Evolutionary conservation across 2,113 vertebrate genomes (phyloP).

Genomic region (Heterochromis multidens): DNA sequence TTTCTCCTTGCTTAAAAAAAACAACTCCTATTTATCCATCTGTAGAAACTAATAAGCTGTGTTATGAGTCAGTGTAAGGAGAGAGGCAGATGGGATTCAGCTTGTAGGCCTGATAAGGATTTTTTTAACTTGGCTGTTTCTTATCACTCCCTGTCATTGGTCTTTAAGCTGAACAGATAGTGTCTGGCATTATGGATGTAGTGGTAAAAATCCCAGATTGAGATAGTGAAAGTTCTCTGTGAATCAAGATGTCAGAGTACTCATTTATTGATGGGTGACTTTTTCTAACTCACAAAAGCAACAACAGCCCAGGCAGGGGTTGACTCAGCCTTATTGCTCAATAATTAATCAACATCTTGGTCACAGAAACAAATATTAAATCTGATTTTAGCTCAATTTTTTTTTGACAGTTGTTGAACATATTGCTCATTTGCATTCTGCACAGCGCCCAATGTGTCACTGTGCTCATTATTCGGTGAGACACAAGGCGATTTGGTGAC

Average conservation of each 20-base stretch:
- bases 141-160: conserved; percentile 37
- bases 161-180: conserved; percentile 21
- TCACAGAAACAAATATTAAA: neutral
- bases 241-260: neutral
- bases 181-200: conserved; percentile 3
- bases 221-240: conserved; percentile 1
- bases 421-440: conserved; percentile 21
- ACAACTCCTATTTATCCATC: conserved; percentile 16
- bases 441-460: neutral
- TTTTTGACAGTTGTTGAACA: neutral
- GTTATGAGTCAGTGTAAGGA: conserved; percentile 25
- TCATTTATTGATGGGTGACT: neutral
- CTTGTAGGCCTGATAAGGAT: conserved; percentile 25
- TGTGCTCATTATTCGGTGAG: neutral
- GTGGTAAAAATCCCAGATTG: neutral
- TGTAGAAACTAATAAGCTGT: conserved; percentile 36
- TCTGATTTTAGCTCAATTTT: neutral
- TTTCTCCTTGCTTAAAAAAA: conserved; percentile 1
- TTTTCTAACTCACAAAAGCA: neutral
- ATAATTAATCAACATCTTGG: conserved; percentile 6
- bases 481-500: neutral
- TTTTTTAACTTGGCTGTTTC: conserved; percentile 31
- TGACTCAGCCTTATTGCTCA: neutral
- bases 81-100: conserved; percentile 38
- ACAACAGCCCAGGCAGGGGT: neutral